Conservation (phyloP, 2,113 vertebrate genomes). For the Campylorhamphus procurvoides region DNA sequence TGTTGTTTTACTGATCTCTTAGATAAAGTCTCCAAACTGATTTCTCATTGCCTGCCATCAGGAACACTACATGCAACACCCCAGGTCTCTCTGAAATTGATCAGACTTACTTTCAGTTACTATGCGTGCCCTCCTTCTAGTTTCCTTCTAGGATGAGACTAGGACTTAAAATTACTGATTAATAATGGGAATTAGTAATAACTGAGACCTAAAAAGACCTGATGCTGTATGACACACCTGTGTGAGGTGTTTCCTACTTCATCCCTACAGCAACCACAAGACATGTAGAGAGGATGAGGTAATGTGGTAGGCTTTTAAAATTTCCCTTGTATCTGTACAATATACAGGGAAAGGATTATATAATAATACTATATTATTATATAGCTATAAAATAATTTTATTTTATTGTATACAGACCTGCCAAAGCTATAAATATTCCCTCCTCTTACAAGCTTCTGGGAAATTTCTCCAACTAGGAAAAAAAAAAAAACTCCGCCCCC, state of each 20-base stretch:
- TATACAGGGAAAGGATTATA: not conserved
- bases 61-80: not conserved
- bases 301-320: not conserved
- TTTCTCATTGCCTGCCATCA: not conserved
- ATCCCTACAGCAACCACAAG: not conserved
- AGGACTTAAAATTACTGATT: not conserved
- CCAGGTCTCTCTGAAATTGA: not conserved
- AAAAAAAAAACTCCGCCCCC: accelerated
- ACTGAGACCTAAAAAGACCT: not conserved
- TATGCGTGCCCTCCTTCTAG: not conserved
- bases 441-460: not conserved
- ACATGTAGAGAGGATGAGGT: not conserved
- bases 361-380: not conserved
- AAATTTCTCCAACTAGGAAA: not conserved
- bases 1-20: not conserved
- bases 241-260: not conserved
- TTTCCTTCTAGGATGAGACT: not conserved
- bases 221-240: accelerated
- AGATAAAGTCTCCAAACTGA: not conserved
- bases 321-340: not conserved
- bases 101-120: not conserved
- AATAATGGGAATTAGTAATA: not conserved
- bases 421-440: not conserved
- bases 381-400: not conserved
- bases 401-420: not conserved